These are phyloP conservation scores for Protobothrops flavoviridis DNA, from an alignment of 2,113 vertebrate genomes.

Conservation along the genomic window DNA sequence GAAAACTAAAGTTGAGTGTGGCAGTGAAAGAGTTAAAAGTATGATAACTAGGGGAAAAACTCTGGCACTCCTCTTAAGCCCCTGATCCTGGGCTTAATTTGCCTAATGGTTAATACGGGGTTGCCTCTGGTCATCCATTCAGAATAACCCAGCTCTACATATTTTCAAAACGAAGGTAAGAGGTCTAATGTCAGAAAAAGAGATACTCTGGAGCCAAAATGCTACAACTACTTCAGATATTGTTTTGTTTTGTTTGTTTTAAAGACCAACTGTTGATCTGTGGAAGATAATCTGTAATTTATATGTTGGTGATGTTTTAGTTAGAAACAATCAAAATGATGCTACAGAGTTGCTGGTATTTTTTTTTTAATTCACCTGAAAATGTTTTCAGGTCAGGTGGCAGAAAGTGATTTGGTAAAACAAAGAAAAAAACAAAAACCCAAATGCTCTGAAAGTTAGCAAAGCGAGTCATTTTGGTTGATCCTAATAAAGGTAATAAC, in stretches of 20 bases:
- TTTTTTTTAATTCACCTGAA: neutral
- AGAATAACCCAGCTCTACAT: neutral
- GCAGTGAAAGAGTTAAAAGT: neutral
- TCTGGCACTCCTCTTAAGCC: neutral
- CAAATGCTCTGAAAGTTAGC: neutral
- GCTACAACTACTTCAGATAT: neutral
- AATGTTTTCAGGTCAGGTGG: neutral
- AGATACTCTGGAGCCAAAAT: neutral
- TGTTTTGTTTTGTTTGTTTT: neutral
- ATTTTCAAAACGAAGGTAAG: neutral
- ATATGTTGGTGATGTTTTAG: neutral
- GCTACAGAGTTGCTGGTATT: neutral
- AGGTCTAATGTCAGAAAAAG: neutral
- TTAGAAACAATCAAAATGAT: neutral
- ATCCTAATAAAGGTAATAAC: neutral
- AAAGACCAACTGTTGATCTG: neutral
- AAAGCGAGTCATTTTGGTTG: neutral
- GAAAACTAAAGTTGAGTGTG: neutral
- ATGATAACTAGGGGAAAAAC: neutral
- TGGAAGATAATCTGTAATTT: neutral
- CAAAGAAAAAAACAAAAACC: neutral
- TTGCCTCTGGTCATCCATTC: neutral
- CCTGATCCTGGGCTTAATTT: neutral
- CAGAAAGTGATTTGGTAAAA: neutral
- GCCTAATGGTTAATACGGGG: neutral